Base-by-base conservation (phyloP, 1,140 invertebrate genomes). In the Drosophila bocqueti region DNA sequence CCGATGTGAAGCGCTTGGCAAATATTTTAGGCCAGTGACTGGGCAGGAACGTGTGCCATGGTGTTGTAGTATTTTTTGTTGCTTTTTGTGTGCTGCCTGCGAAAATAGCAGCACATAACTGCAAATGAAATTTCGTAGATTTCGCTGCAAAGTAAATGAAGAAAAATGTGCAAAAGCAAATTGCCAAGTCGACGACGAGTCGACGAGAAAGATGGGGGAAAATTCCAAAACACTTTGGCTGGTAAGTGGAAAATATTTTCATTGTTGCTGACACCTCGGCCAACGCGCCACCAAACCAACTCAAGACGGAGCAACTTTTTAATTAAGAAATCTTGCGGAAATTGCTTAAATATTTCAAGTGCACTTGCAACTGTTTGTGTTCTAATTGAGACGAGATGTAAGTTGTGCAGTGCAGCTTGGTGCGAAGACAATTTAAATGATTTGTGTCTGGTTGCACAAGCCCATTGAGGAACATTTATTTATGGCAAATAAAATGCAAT, bases 121-220 rank as follows among this genome's bases (percentile, higher is more conserved):
- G 84, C 84, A 89, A 89, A 90, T 89, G 84, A 89, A 89, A 90
- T 89, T 89, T 84, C 81, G 77, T 81, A 84, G 85, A 89, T 89
- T 89, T 84, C 49, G 67, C 62, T 81, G 78, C 84, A 87, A 89
- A 87, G 68, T 81, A 90, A 90, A 89, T 89, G 85, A 89, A 89
- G 81, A 89, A 89, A 84, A 89, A 89, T 89, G 85, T 76, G 84
- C 55, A 89, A 84, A 87, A 84, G 80, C 84, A 87, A 87, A 87
- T 83, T 89, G 83, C 76, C 64, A 68, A 77, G 75, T 38, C 38
- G 57, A 50, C 38, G 57, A 50, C 38, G 26, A 68, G 59, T 50
- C 38, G 31, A 36, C 52, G 21, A 38, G 26, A 46, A 58, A 34
- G 46, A 46, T 38, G 50, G 60, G 46, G 29, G 50, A 50, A 72